phyloP scores from a whole-genome alignment of 53 echinoderm and acorn worm genomes.

The Actinopyga echinites region DNA sequence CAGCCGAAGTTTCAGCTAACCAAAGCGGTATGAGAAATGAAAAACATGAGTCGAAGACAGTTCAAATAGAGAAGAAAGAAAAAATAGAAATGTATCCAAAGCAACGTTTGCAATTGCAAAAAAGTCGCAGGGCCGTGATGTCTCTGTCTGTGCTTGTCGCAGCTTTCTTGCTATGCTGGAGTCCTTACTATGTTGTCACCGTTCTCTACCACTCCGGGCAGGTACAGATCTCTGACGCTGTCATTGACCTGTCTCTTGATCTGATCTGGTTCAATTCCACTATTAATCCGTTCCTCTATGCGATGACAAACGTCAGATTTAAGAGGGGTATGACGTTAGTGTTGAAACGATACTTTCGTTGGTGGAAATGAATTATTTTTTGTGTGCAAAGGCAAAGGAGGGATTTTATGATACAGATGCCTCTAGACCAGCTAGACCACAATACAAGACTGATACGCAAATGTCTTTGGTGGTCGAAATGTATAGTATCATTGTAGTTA shows the following conservation, averaged over 20 bases:
- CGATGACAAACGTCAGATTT: background rate
- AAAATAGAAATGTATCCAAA: background rate
- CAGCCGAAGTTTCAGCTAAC: too few relatives aligned
- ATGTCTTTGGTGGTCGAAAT: too few relatives aligned
- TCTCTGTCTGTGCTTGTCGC: background rate
- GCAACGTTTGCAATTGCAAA: background rate
- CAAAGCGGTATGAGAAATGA: background rate
- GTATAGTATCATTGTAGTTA: too few relatives aligned
- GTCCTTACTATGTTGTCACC: constrained; percentile 20
- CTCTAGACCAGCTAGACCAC: too few relatives aligned
- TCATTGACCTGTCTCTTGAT: background rate
- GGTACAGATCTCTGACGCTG: background rate
- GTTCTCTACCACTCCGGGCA: background rate
- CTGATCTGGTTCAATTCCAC: constrained; percentile 17
- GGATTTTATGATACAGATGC: too few relatives aligned
- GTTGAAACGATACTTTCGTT: background rate
- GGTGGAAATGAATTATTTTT: too few relatives aligned
- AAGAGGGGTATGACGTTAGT: constrained; percentile 4
- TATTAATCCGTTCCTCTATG: constrained; percentile 20
- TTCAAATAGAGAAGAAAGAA: background rate
- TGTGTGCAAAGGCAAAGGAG: too few relatives aligned
- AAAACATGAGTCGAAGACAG: background rate
- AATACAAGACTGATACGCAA: too few relatives aligned
- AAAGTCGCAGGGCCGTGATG: background rate
- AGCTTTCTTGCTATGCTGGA: background rate